These are phyloP conservation scores for Chrysolina americana DNA, from an alignment of 2,888 invertebrate genomes.

Conservation along the genomic window DNA sequence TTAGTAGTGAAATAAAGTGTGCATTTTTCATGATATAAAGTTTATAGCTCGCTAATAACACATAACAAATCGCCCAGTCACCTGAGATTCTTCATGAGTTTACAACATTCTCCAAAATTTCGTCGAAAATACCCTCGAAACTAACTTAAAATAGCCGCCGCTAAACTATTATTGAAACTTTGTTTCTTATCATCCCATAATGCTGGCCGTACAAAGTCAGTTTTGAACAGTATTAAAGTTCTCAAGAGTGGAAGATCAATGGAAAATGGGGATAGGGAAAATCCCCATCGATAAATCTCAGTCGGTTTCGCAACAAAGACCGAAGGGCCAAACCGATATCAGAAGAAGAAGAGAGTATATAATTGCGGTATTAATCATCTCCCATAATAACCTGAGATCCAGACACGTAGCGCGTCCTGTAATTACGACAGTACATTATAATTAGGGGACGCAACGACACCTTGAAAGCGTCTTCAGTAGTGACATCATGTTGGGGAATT, in stretches of 20 bases:
- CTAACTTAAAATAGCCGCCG: conserved; percentile 32
- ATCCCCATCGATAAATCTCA: conserved; percentile 56
- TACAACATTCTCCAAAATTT: conserved; percentile 19
- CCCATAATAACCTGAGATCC: conserved; percentile 56
- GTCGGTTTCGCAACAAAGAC: conserved; percentile 53
- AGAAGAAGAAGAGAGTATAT: conserved; percentile 50
- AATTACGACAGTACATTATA: conserved; percentile 58
- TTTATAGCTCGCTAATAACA: not conserved
- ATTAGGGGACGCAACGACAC: conserved; percentile 50
- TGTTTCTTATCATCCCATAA: conserved; percentile 55
- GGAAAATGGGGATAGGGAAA: conserved; percentile 56
- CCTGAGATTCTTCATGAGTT: not conserved
- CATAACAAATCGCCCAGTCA: not conserved
- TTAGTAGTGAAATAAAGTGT: too few species aligned
- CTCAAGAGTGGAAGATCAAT: conserved; percentile 53
- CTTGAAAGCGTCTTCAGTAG: conserved; percentile 37
- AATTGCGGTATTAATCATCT: conserved; percentile 59
- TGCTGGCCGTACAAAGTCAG: conserved; percentile 57
- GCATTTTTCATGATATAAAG: not conserved
- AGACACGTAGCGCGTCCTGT: conserved; percentile 55
- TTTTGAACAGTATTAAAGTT: conserved; percentile 60
- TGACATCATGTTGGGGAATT: conserved; percentile 44
- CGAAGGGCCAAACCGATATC: conserved; percentile 59
- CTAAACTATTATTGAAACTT: conserved; percentile 59
- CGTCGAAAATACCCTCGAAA: conserved; percentile 22